Conservation (phyloP, 1,140 invertebrate genomes). For the Drosophila kohkoa region DNA sequence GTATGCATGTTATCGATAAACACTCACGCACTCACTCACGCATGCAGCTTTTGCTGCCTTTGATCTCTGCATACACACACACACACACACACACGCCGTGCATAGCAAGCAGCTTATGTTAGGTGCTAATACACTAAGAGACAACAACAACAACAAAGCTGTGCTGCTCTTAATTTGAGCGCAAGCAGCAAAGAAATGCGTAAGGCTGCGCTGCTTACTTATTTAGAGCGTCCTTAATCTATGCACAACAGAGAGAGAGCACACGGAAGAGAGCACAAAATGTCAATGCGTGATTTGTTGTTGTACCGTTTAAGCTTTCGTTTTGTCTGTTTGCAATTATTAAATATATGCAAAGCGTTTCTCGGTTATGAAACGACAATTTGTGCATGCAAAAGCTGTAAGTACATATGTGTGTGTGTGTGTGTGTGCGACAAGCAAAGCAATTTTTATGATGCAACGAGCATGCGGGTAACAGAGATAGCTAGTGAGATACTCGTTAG, state of each 20-base stretch:
- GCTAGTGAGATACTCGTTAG: constrained; percentile 7
- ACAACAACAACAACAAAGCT: too few species aligned
- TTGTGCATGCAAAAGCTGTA: constrained; percentile 42
- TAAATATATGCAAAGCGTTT: constrained; percentile 22
- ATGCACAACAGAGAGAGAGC: background rate
- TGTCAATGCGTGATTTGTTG: constrained; percentile 11
- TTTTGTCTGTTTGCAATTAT: constrained; percentile 8
- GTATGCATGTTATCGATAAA: constrained; percentile 32
- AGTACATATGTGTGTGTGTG: too few species aligned
- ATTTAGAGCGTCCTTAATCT: constrained; percentile 2
- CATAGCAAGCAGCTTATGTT: background rate
- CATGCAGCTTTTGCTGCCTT: background rate
- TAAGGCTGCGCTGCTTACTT: background rate
- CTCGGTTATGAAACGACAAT: constrained; percentile 34
- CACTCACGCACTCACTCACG: constrained; percentile 21
- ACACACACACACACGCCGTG: background rate
- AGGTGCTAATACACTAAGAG: background rate
- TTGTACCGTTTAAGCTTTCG: background rate
- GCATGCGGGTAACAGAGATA: constrained; percentile 21
- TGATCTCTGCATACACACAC: background rate
- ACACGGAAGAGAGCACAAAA: background rate
- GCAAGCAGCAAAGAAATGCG: background rate
- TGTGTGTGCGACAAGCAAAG: constrained; percentile 7
- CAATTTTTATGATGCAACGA: constrained; percentile 37
- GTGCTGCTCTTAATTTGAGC: background rate